These are phyloP conservation scores for Dreissena rostriformis DNA, from an alignment of 1,140 invertebrate species.

Conservation along the genomic window DNA sequence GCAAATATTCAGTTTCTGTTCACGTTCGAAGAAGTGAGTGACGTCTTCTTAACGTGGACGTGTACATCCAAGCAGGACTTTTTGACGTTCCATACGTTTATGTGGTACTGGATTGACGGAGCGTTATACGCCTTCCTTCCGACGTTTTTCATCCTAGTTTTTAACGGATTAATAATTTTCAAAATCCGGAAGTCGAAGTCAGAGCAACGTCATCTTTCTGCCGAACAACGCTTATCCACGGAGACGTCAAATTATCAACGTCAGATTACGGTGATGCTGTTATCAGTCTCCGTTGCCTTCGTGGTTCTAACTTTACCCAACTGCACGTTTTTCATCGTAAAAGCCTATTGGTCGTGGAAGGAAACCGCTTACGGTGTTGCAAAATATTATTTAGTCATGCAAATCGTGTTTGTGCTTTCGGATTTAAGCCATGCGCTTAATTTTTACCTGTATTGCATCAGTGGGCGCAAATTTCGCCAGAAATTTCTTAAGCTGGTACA, in stretches of 20 bases:
- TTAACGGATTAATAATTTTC: slow-evolving; percentile 69
- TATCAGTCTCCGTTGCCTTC: slow-evolving; percentile 70
- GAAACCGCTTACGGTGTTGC: slow-evolving; percentile 33
- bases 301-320: slow-evolving; percentile 70
- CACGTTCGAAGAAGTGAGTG: slow-evolving; percentile 49
- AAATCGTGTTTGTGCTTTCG: slow-evolving; percentile 67
- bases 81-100: slow-evolving; percentile 35
- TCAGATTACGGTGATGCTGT: slow-evolving; percentile 72
- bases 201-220: slow-evolving; percentile 60
- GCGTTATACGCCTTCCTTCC: slow-evolving; percentile 66
- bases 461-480: slow-evolving; percentile 68
- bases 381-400: slow-evolving; percentile 53
- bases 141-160: slow-evolving; percentile 59
- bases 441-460: slow-evolving; percentile 74
- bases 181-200: slow-evolving; percentile 56
- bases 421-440: slow-evolving; percentile 73
- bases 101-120: slow-evolving; percentile 71
- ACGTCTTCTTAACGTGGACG: slow-evolving; percentile 40
- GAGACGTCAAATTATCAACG: slow-evolving; percentile 66
- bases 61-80: slow-evolving; percentile 54
- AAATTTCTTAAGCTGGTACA: slow-evolving; percentile 55
- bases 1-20: slow-evolving; percentile 62
- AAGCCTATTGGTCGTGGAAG: slow-evolving; percentile 56
- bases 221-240: slow-evolving; percentile 51
- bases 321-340: slow-evolving; percentile 69